Base-by-base conservation (phyloP, 2,888 invertebrate species). In the Nomada fabriciana region DNA sequence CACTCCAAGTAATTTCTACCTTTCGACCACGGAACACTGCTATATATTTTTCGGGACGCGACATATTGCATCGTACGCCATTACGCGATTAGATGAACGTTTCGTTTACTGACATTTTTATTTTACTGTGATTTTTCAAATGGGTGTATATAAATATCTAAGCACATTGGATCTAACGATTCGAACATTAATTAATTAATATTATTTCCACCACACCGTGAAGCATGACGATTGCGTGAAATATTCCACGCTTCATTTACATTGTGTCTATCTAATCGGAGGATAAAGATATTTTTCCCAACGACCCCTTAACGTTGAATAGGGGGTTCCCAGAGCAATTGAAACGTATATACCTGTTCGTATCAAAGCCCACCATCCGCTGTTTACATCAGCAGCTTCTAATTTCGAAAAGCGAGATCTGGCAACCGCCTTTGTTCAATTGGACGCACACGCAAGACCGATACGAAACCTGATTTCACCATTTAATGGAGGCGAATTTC, bases 21-120 rank as follows among this genome's bases (percentile, higher is more conserved):
- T 36, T 11, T 18, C 9, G 43, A 52, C 29, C 50, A 29, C 3
- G 2, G 13, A 36, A 36, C 7, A 50, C 36, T n/a, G n/a, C 15
- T 52, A 18, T 73, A 67, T 23, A 71, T 68, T 82, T 79, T 75
- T 43, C 57, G 42, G 23, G 74, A 55, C 64, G 57, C 67, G 53
- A 71, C 29, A 47, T 53, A 25, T 60, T 52, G 50, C 53, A 29
- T 80, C 81, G 81, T 80, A 65, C 77, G 78, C 86, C 82, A 89
- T 89, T 89, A 85, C 77, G 80, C 83, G 84, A 89, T 89, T 88
- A 88, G 80, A 74, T 78, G 77, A 81, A 64, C 76, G 75, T 87
- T 86, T 84, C 7, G 36, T 36, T 36, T 7, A 7, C 36, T 5
- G 9, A 36, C 36, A 36, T 7, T 7, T 36, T 36, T 36, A 36